A percentile compares a stretch with the other conserved stretches of the same genome.
Evolutionary conservation across 2,888 invertebrate species (phyloP).

Genomic region (Strigamia crassipes): DNA sequence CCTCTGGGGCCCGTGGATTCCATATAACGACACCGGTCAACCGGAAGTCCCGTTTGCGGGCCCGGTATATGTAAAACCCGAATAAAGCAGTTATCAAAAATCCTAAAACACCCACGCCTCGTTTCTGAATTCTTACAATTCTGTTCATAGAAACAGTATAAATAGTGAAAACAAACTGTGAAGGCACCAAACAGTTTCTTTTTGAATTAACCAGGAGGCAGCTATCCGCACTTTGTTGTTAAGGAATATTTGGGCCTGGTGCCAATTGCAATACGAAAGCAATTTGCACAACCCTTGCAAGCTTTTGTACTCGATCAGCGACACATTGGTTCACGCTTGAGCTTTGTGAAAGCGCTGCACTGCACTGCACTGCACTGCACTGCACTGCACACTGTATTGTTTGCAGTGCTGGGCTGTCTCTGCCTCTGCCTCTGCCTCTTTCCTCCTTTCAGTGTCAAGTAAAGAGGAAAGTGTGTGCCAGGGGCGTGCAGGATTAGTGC

Average conservation of each 20-base stretch:
- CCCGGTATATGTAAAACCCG: too few species aligned
- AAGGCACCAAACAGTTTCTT: neutral
- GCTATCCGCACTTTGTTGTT: neutral
- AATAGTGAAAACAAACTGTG: too few species aligned
- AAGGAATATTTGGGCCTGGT: neutral
- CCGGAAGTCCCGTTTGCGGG: too few species aligned
- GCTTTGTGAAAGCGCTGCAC: neutral
- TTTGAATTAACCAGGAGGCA: neutral
- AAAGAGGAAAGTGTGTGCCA: conserved; percentile 1
- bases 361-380: neutral
- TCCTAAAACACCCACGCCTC: too few species aligned
- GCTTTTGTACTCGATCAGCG: conserved; percentile 23
- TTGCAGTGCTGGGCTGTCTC: neutral
- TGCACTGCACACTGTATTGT: neutral
- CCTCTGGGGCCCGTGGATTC: too few species aligned
- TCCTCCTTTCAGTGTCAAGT: conserved; percentile 2
- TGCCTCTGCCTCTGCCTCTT: neutral
- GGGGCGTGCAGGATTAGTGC: neutral
- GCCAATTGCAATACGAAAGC: conserved; percentile 3
- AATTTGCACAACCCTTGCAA: conserved; percentile 2
- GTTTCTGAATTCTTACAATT: too few species aligned
- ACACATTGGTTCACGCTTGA: neutral
- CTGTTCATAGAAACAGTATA: too few species aligned
- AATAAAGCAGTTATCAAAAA: too few species aligned
- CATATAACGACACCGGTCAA: too few species aligned